Evolutionary conservation across 2,888 invertebrate species (phyloP).

Genomic region (Trileptium ribeirensis): DNA sequence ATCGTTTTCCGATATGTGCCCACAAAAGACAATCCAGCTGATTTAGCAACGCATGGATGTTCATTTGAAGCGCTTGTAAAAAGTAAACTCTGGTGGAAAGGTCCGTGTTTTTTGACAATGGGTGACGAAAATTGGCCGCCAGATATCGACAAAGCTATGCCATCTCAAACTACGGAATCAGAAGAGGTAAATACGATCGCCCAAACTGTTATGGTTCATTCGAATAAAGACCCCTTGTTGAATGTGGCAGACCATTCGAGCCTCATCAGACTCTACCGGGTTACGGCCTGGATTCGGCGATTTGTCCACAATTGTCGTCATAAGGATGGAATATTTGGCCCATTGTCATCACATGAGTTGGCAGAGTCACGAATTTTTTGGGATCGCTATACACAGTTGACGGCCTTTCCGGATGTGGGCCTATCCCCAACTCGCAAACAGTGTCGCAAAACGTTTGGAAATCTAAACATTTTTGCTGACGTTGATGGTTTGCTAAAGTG

Average conservation of each 20-base stretch:
- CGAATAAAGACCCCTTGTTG: not conserved
- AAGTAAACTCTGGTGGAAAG: conserved; percentile 37
- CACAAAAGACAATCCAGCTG: conserved; percentile 42
- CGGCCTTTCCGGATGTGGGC: too few species aligned
- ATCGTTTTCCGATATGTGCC: conserved; percentile 39
- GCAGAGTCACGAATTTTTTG: not conserved
- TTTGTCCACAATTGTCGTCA: not conserved
- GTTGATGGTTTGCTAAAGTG: too few species aligned
- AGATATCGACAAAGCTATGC: too few species aligned
- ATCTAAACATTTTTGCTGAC: too few species aligned
- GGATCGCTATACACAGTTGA: not conserved
- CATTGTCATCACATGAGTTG: not conserved
- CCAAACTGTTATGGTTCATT: not conserved
- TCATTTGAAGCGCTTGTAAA: too few species aligned
- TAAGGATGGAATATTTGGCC: not conserved
- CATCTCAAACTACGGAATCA: too few species aligned
- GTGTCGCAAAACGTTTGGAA: too few species aligned
- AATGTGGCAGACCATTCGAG: not conserved
- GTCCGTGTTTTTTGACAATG: conserved; percentile 40
- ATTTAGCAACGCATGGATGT: conserved; percentile 38
- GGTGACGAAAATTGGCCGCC: too few species aligned
- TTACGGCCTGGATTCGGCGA: not conserved
- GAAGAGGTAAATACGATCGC: not conserved
- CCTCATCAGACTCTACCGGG: not conserved
- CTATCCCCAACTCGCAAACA: too few species aligned